Evolutionary conservation across 2,113 vertebrate genomes (phyloP), one percentile per base, ranked within the genome.

Genomic region (Colossoma macropomum): DNA sequence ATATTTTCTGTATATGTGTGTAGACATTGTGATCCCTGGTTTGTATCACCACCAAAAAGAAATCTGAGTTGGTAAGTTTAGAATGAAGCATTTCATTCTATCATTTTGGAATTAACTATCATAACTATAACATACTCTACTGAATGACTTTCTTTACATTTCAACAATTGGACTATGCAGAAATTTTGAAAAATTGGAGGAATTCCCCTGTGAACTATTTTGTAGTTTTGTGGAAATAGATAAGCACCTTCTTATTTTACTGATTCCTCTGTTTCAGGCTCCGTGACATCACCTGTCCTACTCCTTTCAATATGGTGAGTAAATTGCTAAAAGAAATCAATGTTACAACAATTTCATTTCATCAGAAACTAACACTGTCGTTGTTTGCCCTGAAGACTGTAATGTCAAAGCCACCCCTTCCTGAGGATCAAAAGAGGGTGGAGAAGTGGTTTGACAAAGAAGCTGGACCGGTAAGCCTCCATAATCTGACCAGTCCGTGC

Each of bases 221-320:
- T 2, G 10, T 50, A 50, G 12, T 2, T 13, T 13, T 2, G 10
- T 13, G 10, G 48, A 50, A 50, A 25, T 32, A 66, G 48, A 7
- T 7, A 2, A 56, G 10, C 27, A 38, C 16, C 65, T 70, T 75
- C 15, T 28, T 48, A 25, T 52, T 48, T n/a, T n/a, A n/a, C 62
- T 87, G 59, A 85, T 69, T 8, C 0, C 66, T 85, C 17, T 87
- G 25, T 89, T 88, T 6, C 89, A 95, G 94, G 76, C 87, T 86
- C 62, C 89, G 90, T 34, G 93, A 93, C 45, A 90, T 92, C 10
- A 89, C 69, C 66, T 95, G 94, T 84, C 81, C 92, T 32, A 91
- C 90, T 13, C 69, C 68, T 28, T 85, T 88, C 80, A 86, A 88
- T n/a, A 90, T 56, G 38, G 94, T 94, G 73, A 90, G 92, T 90